These are phyloP conservation scores for Hemitrygon akajei DNA, from an alignment of 2,797 vertebrate species.

Conservation along the genomic window DNA sequence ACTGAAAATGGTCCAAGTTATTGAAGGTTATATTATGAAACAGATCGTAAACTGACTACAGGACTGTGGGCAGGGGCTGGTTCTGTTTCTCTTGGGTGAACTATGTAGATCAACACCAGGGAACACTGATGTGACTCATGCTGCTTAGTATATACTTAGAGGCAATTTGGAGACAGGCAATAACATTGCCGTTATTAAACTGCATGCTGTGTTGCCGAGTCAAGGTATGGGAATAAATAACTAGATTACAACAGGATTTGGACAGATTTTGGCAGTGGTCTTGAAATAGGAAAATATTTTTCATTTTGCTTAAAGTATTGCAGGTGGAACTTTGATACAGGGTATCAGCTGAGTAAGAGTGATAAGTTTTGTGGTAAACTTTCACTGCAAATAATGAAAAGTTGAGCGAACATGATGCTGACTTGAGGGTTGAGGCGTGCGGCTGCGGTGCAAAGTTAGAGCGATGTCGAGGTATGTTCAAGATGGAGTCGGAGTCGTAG, in stretches of 20 bases:
- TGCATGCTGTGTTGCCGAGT: background rate
- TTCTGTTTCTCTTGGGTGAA: background rate
- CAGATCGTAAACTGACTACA: background rate
- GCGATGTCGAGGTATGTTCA: no score
- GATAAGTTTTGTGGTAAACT: background rate
- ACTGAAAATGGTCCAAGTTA: background rate
- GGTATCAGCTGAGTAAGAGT: background rate
- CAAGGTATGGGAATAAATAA: background rate
- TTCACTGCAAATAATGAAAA: no score
- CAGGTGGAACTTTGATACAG: background rate
- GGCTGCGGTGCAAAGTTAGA: no score
- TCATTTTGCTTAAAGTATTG: background rate
- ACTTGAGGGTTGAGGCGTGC: no score
- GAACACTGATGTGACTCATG: background rate
- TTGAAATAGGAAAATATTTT: background rate
- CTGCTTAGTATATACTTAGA: background rate
- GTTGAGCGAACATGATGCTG: no score
- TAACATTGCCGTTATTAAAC: background rate
- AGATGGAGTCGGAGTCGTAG: no score
- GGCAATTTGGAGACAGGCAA: background rate
- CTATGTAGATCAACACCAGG: background rate
- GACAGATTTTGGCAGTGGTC: background rate
- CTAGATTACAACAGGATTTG: background rate
- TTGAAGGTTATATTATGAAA: background rate
- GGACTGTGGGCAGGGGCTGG: background rate